These are phyloP conservation scores for Margarornis squamiger DNA, from an alignment of 2,797 vertebrate species.

Conservation along the genomic window DNA sequence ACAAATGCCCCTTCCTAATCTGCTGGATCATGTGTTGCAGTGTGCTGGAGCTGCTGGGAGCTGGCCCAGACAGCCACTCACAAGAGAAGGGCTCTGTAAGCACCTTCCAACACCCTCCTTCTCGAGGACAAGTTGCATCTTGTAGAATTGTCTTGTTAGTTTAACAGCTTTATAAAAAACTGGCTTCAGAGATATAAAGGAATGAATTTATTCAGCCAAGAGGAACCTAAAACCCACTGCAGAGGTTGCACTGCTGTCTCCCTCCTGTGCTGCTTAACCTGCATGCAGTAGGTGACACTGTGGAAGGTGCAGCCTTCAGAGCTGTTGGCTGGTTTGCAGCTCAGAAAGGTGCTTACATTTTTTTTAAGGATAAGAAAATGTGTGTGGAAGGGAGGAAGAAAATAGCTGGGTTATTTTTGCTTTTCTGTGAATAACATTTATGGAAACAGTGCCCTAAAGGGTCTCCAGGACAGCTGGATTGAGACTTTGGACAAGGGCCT, in stretches of 20 bases:
- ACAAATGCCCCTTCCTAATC: not conserved
- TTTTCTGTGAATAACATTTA: no score
- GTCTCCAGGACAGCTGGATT: no score
- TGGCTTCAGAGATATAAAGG: not conserved
- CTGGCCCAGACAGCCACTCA: not conserved
- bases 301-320: no score
- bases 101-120: not conserved
- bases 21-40: not conserved
- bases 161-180: conserved; percentile 5
- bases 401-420: no score
- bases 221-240: not conserved
- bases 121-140: not conserved
- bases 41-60: not conserved
- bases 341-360: no score
- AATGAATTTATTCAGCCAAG: conserved; percentile 12
- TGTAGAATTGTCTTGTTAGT: not conserved
- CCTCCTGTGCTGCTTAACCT: not conserved
- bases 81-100: not conserved
- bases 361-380: no score
- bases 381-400: no score
- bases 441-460: no score
- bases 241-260: not conserved
- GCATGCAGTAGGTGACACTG: not conserved
- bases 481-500: no score
- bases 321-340: no score